phyloP scores from a whole-genome alignment of 2,888 invertebrate species.

The Eugnorisma glareosa region DNA sequence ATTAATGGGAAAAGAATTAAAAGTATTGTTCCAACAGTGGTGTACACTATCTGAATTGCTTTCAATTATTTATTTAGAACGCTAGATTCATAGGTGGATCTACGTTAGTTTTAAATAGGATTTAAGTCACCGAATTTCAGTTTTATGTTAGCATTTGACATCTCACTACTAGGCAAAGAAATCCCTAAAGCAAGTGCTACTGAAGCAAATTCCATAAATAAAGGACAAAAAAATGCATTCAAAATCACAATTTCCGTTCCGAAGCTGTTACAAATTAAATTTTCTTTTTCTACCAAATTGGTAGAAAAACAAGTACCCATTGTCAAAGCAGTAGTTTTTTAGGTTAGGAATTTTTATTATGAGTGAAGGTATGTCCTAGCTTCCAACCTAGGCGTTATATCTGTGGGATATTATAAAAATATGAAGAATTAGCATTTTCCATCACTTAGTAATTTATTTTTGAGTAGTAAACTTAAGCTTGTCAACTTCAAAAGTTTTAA shows the following conservation, averaged over 20 bases:
- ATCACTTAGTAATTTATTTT: conserved; percentile 61
- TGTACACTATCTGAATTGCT: conserved; percentile 37
- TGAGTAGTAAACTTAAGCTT: conserved; percentile 48
- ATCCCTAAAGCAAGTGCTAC: neutral
- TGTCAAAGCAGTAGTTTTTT: conserved; percentile 18
- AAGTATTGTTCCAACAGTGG: conserved; percentile 48
- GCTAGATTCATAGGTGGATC: conserved; percentile 52
- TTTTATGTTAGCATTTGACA: conserved; percentile 41
- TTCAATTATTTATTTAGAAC: conserved; percentile 61
- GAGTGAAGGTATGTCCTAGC: conserved; percentile 16
- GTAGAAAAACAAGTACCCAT: neutral
- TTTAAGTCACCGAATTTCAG: conserved; percentile 47
- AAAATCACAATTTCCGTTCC: neutral
- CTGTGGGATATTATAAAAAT: conserved; percentile 31
- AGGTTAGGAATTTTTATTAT: conserved; percentile 17
- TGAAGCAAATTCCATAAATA: no score
- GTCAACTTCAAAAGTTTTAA: conserved; percentile 19
- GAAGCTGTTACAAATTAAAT: neutral
- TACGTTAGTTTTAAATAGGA: conserved; percentile 49
- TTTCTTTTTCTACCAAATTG: neutral
- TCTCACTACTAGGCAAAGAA: conserved; percentile 17
- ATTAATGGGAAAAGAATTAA: conserved; percentile 19
- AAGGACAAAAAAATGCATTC: neutral
- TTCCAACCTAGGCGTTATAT: neutral
- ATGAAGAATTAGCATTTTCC: conserved; percentile 21